These are phyloP conservation scores for Pionites leucogaster DNA, from an alignment of 2,113 vertebrate species.

Conservation along the genomic window DNA sequence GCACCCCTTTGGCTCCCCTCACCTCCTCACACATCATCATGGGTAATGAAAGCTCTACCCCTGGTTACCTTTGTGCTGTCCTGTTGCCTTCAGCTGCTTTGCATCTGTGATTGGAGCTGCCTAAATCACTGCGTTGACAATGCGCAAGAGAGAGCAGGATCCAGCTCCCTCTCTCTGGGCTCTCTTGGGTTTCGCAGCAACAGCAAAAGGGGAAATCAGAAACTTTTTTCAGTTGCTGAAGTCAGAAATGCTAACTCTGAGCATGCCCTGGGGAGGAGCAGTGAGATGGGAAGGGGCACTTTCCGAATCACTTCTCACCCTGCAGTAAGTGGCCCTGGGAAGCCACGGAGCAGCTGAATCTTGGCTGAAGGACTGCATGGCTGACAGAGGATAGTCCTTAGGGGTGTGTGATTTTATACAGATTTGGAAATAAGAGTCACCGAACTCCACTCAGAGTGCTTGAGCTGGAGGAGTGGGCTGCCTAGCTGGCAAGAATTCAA, in stretches of 20 bases:
- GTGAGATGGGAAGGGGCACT: not conserved
- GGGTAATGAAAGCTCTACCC: not conserved
- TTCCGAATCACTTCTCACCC: not conserved
- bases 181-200: not conserved
- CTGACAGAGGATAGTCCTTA: not conserved
- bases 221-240: not conserved
- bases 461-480: not conserved
- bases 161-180: not conserved
- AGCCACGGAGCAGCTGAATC: accelerated
- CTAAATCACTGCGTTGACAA: not conserved
- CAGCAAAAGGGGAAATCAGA: not conserved
- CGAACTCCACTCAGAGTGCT: not conserved
- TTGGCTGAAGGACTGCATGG: not conserved
- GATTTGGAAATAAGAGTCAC: not conserved
- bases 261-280: not conserved
- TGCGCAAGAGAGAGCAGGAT: not conserved
- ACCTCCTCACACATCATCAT: not conserved
- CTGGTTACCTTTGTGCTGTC: not conserved
- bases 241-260: not conserved
- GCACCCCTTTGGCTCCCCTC: constrained; percentile 10
- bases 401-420: not conserved
- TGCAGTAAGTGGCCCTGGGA: not conserved
- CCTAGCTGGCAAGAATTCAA: not conserved
- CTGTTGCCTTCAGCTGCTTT: not conserved
- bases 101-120: not conserved